Evolutionary conservation across 2,888 invertebrate genomes (phyloP).

Genomic region (Penaeus monodon): DNA sequence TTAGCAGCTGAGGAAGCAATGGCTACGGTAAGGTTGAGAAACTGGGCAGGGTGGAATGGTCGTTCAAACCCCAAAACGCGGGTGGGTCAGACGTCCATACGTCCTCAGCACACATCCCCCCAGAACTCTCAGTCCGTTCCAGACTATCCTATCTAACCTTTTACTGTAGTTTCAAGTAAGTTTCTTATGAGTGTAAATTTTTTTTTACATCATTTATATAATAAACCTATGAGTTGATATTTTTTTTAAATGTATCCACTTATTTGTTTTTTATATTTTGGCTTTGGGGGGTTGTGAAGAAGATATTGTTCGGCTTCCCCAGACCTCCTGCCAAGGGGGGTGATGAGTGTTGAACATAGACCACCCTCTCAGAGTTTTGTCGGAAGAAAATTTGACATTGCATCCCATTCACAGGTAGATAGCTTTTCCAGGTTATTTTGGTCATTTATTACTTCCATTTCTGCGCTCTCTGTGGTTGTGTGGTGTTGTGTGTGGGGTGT

Average conservation of each 20-base stretch:
- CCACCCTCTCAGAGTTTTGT: constrained; percentile 88
- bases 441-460: no score
- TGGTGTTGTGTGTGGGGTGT: no score
- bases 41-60: constrained; percentile 31
- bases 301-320: constrained; percentile 78
- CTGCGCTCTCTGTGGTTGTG: no score
- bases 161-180: constrained; percentile 86
- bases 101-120: constrained; percentile 59
- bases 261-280: neutral
- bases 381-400: constrained; percentile 90
- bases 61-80: constrained; percentile 25
- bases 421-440: no score
- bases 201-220: no score
- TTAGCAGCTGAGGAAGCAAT: constrained; percentile 41
- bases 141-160: constrained; percentile 85
- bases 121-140: constrained; percentile 84
- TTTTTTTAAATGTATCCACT: no score
- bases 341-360: constrained; percentile 70
- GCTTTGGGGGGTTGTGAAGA: constrained; percentile 80
- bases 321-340: constrained; percentile 65
- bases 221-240: no score
- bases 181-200: no score
- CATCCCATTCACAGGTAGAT: constrained; percentile 84
- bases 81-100: constrained; percentile 56
- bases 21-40: constrained; percentile 23